Evolutionary conservation across 1,140 invertebrate genomes (phyloP), one percentile per base, ranked within the genome.

Genomic region (Drosophila parvula): DNA sequence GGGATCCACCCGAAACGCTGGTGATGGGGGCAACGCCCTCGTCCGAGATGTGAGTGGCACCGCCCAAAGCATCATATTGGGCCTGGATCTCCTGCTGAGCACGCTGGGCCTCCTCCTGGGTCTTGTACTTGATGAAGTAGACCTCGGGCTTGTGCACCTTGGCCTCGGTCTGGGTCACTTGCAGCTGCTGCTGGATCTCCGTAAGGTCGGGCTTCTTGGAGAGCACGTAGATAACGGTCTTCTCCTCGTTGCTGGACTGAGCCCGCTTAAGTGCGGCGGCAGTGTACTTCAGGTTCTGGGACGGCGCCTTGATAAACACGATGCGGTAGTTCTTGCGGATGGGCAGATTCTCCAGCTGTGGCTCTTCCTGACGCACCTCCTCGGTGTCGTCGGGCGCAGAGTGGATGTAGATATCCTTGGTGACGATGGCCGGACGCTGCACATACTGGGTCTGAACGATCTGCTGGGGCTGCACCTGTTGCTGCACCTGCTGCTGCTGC

Each of bases 221-320:
- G 62, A 97, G 93, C n/a, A 97, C 96, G 91, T 97, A 97, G 75
- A 97, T 96, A 67, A 97, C 94, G 28, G 96, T 97, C 91, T 97
- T 97, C 89, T 97, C 96, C 93, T 97, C 96, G 63, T 95, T 95
- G 60, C 94, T 74, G 44, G 94, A 93, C 75, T 96, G 94, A 48
- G 88, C 90, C 4, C 78, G 88, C 59, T 84, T 90, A 59, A 94
- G 91, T 47, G 96, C 95, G 94, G 92, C 40, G 92, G 94, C 47
- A 93, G 95, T 28, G 4, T 95, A 94, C 73, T 94, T 94, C 36
- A 95, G 94, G 80, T 94, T 94, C 43, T 95, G 94, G 48, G 94
- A 94, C 34, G 96, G 96, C 18, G 96, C 96, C 94, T 96, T 96
- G 92, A 97, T 96, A 94, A 97, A 97, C 83, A 97, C 96, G 83